Conservation (phyloP, 2,797 vertebrate genomes). For the Halcyon chelicuti region DNA sequence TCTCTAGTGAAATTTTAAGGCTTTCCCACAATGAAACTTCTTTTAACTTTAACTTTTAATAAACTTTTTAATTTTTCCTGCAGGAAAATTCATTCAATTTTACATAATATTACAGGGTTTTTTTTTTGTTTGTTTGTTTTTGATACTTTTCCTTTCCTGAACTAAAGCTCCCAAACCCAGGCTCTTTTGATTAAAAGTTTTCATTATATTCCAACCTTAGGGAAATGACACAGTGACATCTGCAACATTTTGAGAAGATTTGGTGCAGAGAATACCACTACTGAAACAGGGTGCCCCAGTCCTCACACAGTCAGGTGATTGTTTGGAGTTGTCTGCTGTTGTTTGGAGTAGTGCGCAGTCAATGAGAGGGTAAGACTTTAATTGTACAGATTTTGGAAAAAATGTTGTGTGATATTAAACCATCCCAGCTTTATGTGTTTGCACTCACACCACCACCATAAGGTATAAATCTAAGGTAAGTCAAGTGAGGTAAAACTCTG, state of each 20-base stretch:
- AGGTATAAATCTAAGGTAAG: neutral
- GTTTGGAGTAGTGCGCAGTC: neutral
- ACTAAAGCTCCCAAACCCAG: neutral
- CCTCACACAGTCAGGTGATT: neutral
- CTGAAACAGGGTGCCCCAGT: neutral
- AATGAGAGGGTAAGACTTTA: neutral
- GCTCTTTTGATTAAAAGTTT: neutral
- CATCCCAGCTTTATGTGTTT: neutral
- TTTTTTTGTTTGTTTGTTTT: neutral
- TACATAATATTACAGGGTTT: neutral
- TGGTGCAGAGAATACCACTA: neutral
- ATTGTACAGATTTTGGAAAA: neutral
- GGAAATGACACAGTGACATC: neutral
- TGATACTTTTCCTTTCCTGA: neutral
- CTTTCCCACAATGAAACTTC: neutral
- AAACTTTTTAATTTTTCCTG: neutral
- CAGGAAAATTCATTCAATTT: neutral
- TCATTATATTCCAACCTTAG: neutral
- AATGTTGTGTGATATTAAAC: neutral
- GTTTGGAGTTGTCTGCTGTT: neutral
- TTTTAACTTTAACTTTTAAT: neutral
- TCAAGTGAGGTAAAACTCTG: neutral
- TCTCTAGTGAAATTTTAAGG: neutral
- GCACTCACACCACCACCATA: neutral
- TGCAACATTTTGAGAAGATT: neutral